Base-by-base conservation (phyloP, 64 coral and sea anemone species). In the Dendronephthya gigantea region DNA sequence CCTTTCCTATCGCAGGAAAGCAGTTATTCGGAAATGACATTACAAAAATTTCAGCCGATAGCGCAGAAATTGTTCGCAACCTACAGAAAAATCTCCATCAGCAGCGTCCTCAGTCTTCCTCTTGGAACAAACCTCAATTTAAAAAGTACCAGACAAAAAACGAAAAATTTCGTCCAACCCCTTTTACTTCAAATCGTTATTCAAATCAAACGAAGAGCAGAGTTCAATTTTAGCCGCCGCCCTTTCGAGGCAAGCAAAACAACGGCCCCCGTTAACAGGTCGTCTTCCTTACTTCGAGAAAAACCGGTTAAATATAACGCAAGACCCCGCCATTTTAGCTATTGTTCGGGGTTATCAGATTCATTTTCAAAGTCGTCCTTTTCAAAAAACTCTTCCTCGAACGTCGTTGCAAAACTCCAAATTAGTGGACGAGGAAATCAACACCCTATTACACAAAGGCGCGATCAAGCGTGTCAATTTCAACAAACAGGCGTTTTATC, bases 71-170 rank as follows among this genome's bases (percentile, higher is more conserved):
- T 36, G 37, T 12, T 4, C 34, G 72, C 34, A 79, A 79, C 36
- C 22, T 79, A 39, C 72, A 79, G 29, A 79, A 79, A 27, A 79
- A 79, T 79, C 36, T 79, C 13, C 36, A 29, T 11, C 72, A 79
- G 9, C n/a, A n/a, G n/a, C n/a, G n/a, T n/a, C 32, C 30, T 36
- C 72, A 79, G 12, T 34, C 32, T 2, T 79, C 72, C 6, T 36
- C 11, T 12, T 36, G 5, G 6, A 66, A 79, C 5, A 9, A 33
- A 19, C 22, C 36, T 79, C 72, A 12, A 9, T 79, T 79, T 79
- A 33, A 79, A 11, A 79, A 34, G 32, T 79, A 79, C 29, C 72
- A 79, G 30, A 35, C 72, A 79, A 79, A 79, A 79, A 74, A 74
- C 68, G 68, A 35, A 17, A 74, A 28, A 35, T 74, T 74, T 74